Evolutionary conservation across 2,113 vertebrate species (phyloP).

Genomic region (Capreolus pygargus): DNA sequence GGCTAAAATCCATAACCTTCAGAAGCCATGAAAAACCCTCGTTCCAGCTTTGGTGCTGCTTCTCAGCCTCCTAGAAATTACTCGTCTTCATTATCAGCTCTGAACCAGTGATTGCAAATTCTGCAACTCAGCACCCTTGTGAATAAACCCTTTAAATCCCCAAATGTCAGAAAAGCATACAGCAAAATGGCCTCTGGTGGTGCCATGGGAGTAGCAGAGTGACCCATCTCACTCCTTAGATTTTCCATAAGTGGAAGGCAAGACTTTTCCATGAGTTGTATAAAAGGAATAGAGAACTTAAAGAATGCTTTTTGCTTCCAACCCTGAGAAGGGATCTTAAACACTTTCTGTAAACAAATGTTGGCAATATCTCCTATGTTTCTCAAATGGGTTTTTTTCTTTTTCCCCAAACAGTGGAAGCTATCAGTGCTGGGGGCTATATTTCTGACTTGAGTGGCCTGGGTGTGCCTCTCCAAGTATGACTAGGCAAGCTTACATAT

Average conservation of each 20-base stretch:
- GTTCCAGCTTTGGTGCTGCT: background rate
- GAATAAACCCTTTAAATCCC: background rate
- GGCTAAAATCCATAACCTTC: background rate
- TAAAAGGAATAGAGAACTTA: conserved; percentile 8
- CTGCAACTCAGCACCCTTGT: background rate
- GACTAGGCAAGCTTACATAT: conserved; percentile 55
- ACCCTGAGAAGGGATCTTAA: background rate
- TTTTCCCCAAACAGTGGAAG: conserved; percentile 43
- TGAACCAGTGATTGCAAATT: background rate
- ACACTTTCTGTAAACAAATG: conserved; percentile 39
- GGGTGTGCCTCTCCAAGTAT: conserved; percentile 49
- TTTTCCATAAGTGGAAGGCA: background rate
- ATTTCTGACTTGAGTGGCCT: conserved; percentile 35
- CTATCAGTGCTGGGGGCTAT: conserved; percentile 3
- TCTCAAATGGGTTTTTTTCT: conserved; percentile 23
- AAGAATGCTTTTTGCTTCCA: conserved; percentile 29
- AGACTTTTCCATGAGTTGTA: background rate
- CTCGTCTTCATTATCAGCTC: background rate
- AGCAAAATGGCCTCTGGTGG: background rate
- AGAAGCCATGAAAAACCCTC: background rate
- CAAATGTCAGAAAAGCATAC: background rate
- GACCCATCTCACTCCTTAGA: background rate
- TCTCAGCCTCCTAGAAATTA: background rate
- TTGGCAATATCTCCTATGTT: conserved; percentile 43
- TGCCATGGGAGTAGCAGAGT: background rate